Conservation (phyloP, 1,140 invertebrate genomes). For the Pygmarrhopalites habei region DNA sequence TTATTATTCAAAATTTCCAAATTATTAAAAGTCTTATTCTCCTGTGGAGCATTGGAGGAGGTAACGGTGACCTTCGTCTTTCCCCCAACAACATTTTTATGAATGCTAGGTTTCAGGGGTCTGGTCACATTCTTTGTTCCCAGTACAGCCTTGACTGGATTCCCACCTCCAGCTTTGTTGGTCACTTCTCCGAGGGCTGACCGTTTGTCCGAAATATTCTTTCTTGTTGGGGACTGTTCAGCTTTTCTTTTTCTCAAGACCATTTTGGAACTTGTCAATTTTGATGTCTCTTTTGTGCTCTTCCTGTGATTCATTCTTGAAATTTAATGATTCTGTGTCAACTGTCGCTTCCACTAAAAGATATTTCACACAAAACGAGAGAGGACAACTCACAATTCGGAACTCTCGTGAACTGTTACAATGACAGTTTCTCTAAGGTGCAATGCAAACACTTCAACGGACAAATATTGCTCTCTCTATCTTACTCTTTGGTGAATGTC, state of each 20-base stretch:
- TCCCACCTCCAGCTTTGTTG: constrained; percentile 49
- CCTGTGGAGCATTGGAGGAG: not conserved
- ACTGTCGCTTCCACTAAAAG: no score
- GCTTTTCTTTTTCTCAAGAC: constrained; percentile 48
- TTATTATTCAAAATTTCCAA: not conserved
- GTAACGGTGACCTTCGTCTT: constrained; percentile 8
- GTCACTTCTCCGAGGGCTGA: constrained; percentile 69
- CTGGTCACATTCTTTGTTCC: constrained; percentile 4
- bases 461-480: no score
- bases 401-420: no score
- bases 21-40: no score
- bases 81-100: not conserved
- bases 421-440: no score
- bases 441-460: no score
- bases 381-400: no score
- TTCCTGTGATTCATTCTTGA: no score
- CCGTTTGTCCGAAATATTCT: constrained; percentile 52
- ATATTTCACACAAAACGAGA: no score
- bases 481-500: no score
- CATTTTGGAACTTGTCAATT: not conserved
- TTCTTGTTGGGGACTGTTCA: constrained; percentile 46
- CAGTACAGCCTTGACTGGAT: not conserved
- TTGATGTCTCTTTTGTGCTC: not conserved
- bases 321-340: no score
- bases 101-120: not conserved